These are phyloP conservation scores for Esox masquinongy DNA, from an alignment of 2,797 vertebrate species.

Conservation along the genomic window DNA sequence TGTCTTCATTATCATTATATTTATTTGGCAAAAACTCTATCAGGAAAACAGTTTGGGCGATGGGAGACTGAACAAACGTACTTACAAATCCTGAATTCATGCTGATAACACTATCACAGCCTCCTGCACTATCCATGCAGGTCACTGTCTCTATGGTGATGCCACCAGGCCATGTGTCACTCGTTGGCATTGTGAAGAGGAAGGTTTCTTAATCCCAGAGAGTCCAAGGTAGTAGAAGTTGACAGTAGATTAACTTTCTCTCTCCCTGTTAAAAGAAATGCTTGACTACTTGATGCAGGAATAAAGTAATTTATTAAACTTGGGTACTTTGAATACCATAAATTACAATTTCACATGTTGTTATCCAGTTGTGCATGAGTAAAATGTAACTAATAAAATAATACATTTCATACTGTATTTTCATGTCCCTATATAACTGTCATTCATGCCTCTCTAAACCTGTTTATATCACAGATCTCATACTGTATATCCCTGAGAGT, in stretches of 20 bases:
- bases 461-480: constrained; percentile 1
- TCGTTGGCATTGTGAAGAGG: constrained; percentile 81
- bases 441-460: neutral
- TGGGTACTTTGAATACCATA: neutral
- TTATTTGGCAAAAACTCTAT: neutral
- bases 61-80: constrained; percentile 9
- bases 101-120: constrained; percentile 86
- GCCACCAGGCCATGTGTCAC: constrained; percentile 80
- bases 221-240: constrained; percentile 9
- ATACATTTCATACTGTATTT: neutral
- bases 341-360: neutral
- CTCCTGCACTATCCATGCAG: constrained; percentile 74
- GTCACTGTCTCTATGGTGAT: constrained; percentile 67
- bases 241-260: constrained; percentile 19
- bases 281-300: neutral
- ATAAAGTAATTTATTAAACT: neutral
- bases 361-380: neutral
- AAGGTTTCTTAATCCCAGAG: neutral
- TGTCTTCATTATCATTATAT: neutral
- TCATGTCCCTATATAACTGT: neutral
- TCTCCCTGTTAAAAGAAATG: constrained; percentile 29
- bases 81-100: constrained; percentile 76
- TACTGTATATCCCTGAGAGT: neutral
- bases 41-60: neutral
- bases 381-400: neutral